phyloP scores from a whole-genome alignment of 2,113 vertebrate genomes.

The Heliornis fulica region DNA sequence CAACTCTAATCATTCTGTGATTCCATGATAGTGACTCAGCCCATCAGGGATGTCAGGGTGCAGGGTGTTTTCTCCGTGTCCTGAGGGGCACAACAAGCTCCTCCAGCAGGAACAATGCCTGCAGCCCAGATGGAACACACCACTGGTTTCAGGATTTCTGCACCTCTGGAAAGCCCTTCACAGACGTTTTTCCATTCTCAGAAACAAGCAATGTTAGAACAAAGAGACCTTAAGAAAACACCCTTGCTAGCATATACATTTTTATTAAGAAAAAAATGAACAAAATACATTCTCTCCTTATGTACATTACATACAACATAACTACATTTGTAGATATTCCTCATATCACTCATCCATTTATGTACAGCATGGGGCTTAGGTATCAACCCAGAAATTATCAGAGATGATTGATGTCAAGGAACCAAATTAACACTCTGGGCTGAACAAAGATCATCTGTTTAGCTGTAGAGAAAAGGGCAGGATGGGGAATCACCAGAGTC shows the following conservation, averaged over 20 bases:
- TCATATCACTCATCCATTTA: constrained; percentile 76
- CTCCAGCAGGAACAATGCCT: neutral
- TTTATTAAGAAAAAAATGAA: constrained; percentile 89
- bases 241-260: constrained; percentile 64
- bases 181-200: neutral
- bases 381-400: constrained; percentile 62
- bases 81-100: neutral
- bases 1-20: no score
- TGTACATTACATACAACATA: constrained; percentile 97
- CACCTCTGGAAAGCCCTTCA: neutral
- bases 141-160: neutral
- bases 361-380: constrained; percentile 80
- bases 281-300: constrained; percentile 99
- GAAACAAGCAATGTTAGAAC: fast-evolving
- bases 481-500: neutral
- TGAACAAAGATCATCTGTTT: neutral
- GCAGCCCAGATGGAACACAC: neutral
- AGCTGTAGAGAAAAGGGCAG: neutral
- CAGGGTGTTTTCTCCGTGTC: neutral
- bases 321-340: constrained; percentile 79
- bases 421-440: constrained; percentile 1
- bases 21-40: no score
- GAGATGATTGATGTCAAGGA: constrained; percentile 24
- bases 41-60: neutral
- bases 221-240: neutral